These are phyloP conservation scores for Scrobipalpa atriplicella DNA, from an alignment of 2,888 invertebrate genomes.

Conservation along the genomic window DNA sequence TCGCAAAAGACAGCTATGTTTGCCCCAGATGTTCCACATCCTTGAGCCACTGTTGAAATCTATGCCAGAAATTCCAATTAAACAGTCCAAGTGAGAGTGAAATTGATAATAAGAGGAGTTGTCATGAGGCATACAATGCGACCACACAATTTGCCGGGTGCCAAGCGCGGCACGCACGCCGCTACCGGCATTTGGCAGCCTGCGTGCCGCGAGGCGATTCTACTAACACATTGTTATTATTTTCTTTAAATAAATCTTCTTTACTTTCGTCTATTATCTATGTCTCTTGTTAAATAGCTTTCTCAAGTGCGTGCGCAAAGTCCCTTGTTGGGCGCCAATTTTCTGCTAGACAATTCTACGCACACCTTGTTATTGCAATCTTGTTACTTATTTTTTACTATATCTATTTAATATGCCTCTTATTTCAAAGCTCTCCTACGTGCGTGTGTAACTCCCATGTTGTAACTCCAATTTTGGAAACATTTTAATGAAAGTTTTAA, in stretches of 20 bases:
- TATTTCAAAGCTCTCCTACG: too few relatives aligned
- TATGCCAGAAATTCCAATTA: constrained; percentile 2
- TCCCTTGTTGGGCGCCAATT: too few relatives aligned
- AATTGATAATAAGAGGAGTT: constrained; percentile 18
- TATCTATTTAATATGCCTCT: too few relatives aligned
- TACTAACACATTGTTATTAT: not conserved
- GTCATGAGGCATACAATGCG: constrained; percentile 13
- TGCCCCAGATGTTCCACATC: not conserved
- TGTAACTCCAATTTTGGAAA: too few relatives aligned
- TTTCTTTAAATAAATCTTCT: not conserved
- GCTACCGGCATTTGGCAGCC: constrained; percentile 49
- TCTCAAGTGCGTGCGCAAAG: too few relatives aligned
- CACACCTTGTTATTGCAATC: too few relatives aligned
- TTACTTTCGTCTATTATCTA: not conserved
- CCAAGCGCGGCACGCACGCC: constrained; percentile 43
- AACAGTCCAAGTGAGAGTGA: constrained; percentile 7
- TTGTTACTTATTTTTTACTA: too few relatives aligned
- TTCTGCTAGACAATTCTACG: too few relatives aligned
- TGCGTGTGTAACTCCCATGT: too few relatives aligned
- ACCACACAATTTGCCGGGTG: constrained; percentile 32
- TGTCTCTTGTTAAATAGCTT: not conserved
- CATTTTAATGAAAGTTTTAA: too few relatives aligned
- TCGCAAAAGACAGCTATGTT: not conserved
- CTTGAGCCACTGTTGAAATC: not conserved
- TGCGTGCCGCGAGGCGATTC: constrained; percentile 1